Conservation (phyloP, 2,797 vertebrate genomes). For the Simalia tracyae region DNA sequence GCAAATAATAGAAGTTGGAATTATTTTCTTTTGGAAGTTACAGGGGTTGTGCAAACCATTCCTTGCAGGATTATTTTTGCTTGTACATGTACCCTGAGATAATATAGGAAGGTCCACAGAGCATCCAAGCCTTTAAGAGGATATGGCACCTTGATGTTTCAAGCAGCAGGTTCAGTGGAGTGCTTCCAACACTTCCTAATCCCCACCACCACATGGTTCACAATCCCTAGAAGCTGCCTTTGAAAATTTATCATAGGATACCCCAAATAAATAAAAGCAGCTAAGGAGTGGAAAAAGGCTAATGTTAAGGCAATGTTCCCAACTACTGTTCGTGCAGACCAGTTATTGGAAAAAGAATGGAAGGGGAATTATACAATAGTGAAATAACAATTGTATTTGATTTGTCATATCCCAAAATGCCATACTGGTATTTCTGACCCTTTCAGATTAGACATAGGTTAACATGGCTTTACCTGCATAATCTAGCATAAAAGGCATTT, state of each 20-base stretch:
- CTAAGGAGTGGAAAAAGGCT: not conserved
- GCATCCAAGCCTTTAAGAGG: not conserved
- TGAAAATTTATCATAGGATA: not conserved
- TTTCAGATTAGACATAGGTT: not conserved
- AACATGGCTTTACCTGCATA: not conserved
- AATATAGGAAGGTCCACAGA: not conserved
- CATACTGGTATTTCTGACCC: not conserved
- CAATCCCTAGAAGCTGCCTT: not conserved
- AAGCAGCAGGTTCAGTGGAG: not conserved
- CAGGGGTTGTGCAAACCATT: not conserved
- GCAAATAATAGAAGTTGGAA: not conserved
- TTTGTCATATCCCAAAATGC: not conserved
- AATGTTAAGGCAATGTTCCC: not conserved
- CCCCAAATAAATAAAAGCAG: not conserved
- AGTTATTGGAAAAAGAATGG: not conserved
- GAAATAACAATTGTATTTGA: not conserved
- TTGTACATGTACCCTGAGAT: not conserved
- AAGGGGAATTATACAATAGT: not conserved
- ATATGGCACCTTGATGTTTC: not conserved
- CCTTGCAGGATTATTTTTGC: not conserved
- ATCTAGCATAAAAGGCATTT: not conserved
- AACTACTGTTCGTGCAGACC: not conserved
- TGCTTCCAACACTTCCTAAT: not conserved
- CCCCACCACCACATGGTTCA: not conserved
- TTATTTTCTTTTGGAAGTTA: not conserved